Evolutionary conservation across 2,113 vertebrate genomes (phyloP).

Genomic region (Eptatretus burgeri): DNA sequence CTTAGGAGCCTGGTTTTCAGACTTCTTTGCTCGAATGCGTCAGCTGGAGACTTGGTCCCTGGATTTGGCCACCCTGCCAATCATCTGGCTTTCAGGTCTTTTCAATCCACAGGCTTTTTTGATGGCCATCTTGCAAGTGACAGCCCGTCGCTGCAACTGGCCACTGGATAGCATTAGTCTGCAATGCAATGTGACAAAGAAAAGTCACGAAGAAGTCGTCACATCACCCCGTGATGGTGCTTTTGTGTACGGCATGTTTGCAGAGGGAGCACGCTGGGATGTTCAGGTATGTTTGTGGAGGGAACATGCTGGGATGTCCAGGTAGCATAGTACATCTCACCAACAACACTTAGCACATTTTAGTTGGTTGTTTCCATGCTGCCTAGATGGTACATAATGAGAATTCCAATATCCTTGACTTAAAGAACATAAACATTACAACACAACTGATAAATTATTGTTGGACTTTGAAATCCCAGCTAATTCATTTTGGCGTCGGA

Average conservation of each 20-base stretch:
- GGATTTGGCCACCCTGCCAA: slow-evolving; percentile 38
- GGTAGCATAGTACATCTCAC: too few species aligned
- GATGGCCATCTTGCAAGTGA: slow-evolving; percentile 69
- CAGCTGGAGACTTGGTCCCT: slow-evolving; percentile 52
- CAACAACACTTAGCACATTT: too few species aligned
- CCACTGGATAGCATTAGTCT: slow-evolving; percentile 57
- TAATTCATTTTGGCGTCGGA: too few species aligned
- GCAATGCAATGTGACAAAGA: slow-evolving; percentile 71
- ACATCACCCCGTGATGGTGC: slow-evolving; percentile 49
- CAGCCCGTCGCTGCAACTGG: slow-evolving; percentile 47
- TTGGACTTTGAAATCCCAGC: too few species aligned
- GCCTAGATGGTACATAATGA: too few species aligned
- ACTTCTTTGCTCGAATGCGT: slow-evolving; percentile 41
- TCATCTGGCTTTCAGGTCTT: slow-evolving; percentile 56
- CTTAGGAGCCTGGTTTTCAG: slow-evolving; percentile 42
- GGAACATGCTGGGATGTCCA: too few species aligned
- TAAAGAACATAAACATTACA: too few species aligned
- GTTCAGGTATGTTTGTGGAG: slow-evolving; percentile 24
- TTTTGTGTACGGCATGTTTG: slow-evolving; percentile 47
- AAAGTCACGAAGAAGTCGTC: slow-evolving; percentile 37
- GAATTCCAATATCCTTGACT: too few species aligned
- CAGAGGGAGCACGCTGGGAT: slow-evolving; percentile 77
- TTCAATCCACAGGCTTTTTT: slow-evolving; percentile 80
- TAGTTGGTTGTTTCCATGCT: too few species aligned
- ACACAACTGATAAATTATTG: too few species aligned